Conservation (phyloP, 2,797 vertebrate species). For the Typhlichthys eigenmanni region DNA sequence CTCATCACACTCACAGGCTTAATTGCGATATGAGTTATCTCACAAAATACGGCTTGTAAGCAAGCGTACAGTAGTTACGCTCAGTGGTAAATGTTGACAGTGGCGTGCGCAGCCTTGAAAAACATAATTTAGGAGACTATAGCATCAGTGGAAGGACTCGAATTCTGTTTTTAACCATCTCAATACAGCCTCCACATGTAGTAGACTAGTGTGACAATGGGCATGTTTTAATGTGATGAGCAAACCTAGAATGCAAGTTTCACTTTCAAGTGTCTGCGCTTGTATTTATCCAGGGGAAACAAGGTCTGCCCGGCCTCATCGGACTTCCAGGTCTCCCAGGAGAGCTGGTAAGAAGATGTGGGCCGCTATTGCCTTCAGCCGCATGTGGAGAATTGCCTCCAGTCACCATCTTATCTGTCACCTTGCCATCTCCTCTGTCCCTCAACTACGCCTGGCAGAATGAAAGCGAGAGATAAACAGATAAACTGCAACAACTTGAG, state of each 20-base stretch:
- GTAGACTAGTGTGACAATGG: conserved; percentile 3
- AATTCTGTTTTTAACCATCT: conserved; percentile 21
- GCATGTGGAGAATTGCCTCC: conserved; percentile 52
- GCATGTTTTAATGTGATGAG: conserved; percentile 25
- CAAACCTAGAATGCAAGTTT: conserved; percentile 43
- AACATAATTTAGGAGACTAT: conserved; percentile 21
- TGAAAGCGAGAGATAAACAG: conserved; percentile 51
- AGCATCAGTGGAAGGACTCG: conserved; percentile 13
- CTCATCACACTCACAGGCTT: conserved; percentile 10
- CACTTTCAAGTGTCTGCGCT: conserved; percentile 29
- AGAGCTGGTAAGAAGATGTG: conserved; percentile 81
- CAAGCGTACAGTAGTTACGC: background rate
- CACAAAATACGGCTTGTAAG: conserved; percentile 5
- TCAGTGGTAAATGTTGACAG: background rate
- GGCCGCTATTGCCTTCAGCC: conserved; percentile 23
- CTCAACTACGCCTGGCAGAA: conserved; percentile 42
- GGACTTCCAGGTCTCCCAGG: conserved; percentile 86
- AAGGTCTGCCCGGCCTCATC: conserved; percentile 80
- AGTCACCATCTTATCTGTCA: conserved; percentile 51
- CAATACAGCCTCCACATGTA: conserved; percentile 19
- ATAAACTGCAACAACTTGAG: conserved; percentile 47
- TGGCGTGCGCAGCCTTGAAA: conserved; percentile 3
- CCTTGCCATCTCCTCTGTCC: conserved; percentile 43
- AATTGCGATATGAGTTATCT: background rate
- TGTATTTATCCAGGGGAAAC: conserved; percentile 80